phyloP scores from a whole-genome alignment of 2,888 invertebrate genomes.

The Rhagium mordax region DNA sequence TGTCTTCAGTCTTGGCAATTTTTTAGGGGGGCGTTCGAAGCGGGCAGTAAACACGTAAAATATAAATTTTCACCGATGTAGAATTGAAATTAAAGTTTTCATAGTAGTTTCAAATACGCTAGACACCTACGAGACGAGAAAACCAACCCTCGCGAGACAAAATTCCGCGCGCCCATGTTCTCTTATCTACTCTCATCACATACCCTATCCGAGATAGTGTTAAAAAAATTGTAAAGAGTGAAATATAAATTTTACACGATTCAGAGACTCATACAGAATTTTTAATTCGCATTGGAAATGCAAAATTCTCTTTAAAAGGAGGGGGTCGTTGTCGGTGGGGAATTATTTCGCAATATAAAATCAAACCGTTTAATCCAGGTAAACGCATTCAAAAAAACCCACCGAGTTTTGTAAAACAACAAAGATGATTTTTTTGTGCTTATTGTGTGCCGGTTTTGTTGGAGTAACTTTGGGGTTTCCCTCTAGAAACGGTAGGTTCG shows the following conservation, averaged over 20 bases:
- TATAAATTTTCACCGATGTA: too few species aligned
- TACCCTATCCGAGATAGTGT: conserved; percentile 61
- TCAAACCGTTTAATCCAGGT: not conserved
- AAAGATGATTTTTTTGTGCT: conserved; percentile 39
- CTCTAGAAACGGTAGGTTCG: conserved; percentile 40
- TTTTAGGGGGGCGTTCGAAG: too few species aligned
- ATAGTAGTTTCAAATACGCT: too few species aligned
- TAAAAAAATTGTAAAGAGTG: conserved; percentile 62
- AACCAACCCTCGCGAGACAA: not conserved
- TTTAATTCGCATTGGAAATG: conserved; percentile 57
- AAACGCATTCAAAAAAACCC: conserved; percentile 14
- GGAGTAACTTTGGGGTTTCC: conserved; percentile 37
- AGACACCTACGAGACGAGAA: too few species aligned
- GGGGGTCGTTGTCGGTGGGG: conserved; percentile 42
- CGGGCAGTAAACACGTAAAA: too few species aligned
- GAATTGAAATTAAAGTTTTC: too few species aligned
- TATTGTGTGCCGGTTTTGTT: conserved; percentile 35
- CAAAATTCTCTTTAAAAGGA: conserved; percentile 34
- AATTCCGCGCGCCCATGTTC: conserved; percentile 33
- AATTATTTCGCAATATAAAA: conserved; percentile 60
- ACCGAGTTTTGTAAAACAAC: not conserved
- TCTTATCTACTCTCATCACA: conserved; percentile 64
- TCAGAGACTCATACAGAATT: conserved; percentile 63
- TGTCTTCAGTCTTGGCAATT: too few species aligned
- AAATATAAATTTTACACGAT: conserved; percentile 67